Evolutionary conservation across 2,888 invertebrate genomes (phyloP).

Genomic region (Capitulum mitella): DNA sequence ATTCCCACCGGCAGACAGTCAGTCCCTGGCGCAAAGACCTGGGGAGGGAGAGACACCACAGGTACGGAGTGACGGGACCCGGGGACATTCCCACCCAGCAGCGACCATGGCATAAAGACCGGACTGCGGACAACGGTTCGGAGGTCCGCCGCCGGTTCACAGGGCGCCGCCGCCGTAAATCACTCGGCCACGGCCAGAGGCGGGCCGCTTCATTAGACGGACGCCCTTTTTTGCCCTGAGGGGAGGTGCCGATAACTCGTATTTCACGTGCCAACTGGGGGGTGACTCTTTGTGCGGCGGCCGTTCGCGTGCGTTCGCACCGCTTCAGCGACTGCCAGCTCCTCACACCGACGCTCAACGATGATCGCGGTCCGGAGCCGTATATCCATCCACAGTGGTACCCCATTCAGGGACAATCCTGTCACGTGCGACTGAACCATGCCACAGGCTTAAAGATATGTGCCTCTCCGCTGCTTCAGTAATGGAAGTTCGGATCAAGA

Average conservation of each 20-base stretch:
- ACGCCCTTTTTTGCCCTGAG: neutral
- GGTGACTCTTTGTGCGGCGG: neutral
- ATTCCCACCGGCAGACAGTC: too few species aligned
- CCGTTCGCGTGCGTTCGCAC: neutral
- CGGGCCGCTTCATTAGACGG: neutral
- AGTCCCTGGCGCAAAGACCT: too few species aligned
- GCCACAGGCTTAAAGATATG: too few species aligned
- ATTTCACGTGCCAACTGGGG: neutral
- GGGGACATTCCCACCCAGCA: too few species aligned
- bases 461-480: too few species aligned
- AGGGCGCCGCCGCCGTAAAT: neutral
- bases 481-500: too few species aligned
- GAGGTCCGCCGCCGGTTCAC: neutral
- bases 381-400: neutral
- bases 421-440: neutral
- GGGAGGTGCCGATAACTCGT: slow-evolving; percentile 5
- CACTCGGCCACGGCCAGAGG: neutral
- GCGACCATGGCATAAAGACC: too few species aligned
- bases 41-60: too few species aligned
- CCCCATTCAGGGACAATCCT: neutral
- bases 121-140: too few species aligned
- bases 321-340: neutral
- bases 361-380: neutral
- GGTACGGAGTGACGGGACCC: too few species aligned
- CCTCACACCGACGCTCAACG: neutral